Base-by-base conservation (phyloP, 2,113 vertebrate species). In the Sinocyclocheilus anshuiensis region DNA sequence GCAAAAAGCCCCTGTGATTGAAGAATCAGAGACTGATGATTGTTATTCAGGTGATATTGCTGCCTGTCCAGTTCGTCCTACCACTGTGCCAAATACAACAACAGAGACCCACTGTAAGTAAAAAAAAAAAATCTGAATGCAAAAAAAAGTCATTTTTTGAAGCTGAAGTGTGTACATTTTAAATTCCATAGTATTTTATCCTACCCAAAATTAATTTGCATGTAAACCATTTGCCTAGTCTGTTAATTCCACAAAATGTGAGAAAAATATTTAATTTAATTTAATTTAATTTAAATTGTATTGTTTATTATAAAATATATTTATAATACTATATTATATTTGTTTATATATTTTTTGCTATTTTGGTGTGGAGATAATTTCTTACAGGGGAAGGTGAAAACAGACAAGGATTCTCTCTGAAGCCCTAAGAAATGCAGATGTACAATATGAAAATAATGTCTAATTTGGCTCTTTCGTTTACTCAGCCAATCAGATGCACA, bases 401-500 rank as follows among this genome's bases (percentile, higher is more conserved):
- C 16, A 57, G 6, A 20, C 16, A 57, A 57, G 53, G 53, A 6
- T 57, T 57, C 53, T 7, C 16, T 18, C 16, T 20, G 2, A 57
- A 20, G 53, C 53, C 53, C 4, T 20, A 57, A 57, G 1, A 69
- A 59, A n/a, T 59, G 77, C 48, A 33, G 50, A 77, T 20, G 3
- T 55, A 33, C 16, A 53, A 6, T 36, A 57, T 57, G n/a, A n/a
- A 39, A 63, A 26, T 63, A 80, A 8, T 26, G 57, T 39, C 18
- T 67, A 16, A 20, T 13, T 33, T 8, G 36, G 4, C 15, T 5
- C 3, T 50, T 59, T 65, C 16, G 39, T 65, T 16, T 33, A 16
- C 55, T 39, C n/a, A 82, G 80, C 80, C 42, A 53, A 50, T 82
- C 63, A 82, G 80, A 33, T 82, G 42, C 61, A 67, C 9, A 29